Conservation (phyloP, 2,888 invertebrate species). For the Volucella inanis region DNA sequence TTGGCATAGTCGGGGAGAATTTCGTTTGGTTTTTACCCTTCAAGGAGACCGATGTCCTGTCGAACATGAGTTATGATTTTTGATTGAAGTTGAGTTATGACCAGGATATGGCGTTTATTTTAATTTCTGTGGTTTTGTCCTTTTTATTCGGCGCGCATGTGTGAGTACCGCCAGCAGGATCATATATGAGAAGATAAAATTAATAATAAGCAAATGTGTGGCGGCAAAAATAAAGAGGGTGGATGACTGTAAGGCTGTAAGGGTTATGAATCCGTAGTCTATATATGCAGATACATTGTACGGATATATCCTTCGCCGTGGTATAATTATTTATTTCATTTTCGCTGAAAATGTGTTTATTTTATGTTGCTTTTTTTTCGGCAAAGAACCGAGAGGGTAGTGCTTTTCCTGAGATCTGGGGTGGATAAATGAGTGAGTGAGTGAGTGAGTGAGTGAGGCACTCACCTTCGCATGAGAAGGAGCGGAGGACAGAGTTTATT, state of each 20-base stretch:
- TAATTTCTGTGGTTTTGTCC: slow-evolving; percentile 51
- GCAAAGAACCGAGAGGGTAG: no score
- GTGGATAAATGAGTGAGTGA: not conserved
- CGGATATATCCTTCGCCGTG: slow-evolving; percentile 49
- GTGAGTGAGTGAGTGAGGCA: slow-evolving; percentile 33
- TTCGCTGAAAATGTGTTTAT: slow-evolving; percentile 71
- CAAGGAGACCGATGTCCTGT: slow-evolving; percentile 68
- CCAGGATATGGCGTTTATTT: slow-evolving; percentile 68
- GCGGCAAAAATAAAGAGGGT: slow-evolving; percentile 7
- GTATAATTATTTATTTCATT: slow-evolving; percentile 71
- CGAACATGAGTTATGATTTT: slow-evolving; percentile 82
- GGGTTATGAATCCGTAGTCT: slow-evolving; percentile 47
- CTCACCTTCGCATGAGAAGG: slow-evolving; percentile 58
- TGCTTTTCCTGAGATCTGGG: slow-evolving; percentile 9
- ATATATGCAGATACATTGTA: slow-evolving; percentile 55
- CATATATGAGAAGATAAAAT: slow-evolving; percentile 54
- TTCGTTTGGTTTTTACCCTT: slow-evolving; percentile 46
- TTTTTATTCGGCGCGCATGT: slow-evolving; percentile 30
- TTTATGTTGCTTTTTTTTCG: slow-evolving; percentile 47
- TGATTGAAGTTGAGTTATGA: slow-evolving; percentile 83
- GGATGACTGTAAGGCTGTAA: slow-evolving; percentile 12
- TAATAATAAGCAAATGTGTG: slow-evolving; percentile 51
- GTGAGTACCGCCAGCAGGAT: slow-evolving; percentile 39
- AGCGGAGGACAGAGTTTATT: slow-evolving; percentile 69
- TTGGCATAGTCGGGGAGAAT: slow-evolving; percentile 15